Conservation (phyloP, 2,888 invertebrate genomes). For the Nesidiocoris tenuis region DNA sequence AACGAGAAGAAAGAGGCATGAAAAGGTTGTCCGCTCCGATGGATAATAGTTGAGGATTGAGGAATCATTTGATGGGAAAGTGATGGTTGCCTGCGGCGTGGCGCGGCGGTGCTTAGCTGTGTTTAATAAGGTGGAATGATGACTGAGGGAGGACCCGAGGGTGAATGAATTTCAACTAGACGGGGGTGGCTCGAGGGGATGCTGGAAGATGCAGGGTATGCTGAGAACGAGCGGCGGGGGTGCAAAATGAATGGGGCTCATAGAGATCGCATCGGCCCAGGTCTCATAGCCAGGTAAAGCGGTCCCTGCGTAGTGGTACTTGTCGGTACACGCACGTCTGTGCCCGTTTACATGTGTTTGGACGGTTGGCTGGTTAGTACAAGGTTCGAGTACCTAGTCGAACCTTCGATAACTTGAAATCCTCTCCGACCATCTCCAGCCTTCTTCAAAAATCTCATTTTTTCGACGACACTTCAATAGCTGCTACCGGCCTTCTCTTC, state of each 20-base stretch:
- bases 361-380: not conserved
- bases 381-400: not conserved
- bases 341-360: not conserved
- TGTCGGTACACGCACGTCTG: too few species aligned
- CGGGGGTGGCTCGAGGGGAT: slow-evolving; percentile 22
- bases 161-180: slow-evolving; percentile 18
- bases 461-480: not conserved
- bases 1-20: not conserved
- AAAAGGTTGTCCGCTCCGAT: slow-evolving; percentile 32
- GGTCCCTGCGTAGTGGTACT: too few species aligned
- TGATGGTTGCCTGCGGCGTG: slow-evolving; percentile 18
- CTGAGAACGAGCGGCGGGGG: not conserved
- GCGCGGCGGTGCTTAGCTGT: slow-evolving; percentile 23
- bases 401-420: not conserved
- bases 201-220: not conserved
- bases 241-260: not conserved
- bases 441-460: not conserved
- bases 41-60: slow-evolving; percentile 26
- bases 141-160: slow-evolving; percentile 11
- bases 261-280: not conserved
- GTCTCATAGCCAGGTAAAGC: not conserved
- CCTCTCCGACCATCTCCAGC: not conserved
- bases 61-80: slow-evolving; percentile 33
- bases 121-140: slow-evolving; percentile 39
- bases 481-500: not conserved